These are phyloP conservation scores for Alces alces DNA, from an alignment of 2,113 vertebrate genomes.

Conservation along the genomic window DNA sequence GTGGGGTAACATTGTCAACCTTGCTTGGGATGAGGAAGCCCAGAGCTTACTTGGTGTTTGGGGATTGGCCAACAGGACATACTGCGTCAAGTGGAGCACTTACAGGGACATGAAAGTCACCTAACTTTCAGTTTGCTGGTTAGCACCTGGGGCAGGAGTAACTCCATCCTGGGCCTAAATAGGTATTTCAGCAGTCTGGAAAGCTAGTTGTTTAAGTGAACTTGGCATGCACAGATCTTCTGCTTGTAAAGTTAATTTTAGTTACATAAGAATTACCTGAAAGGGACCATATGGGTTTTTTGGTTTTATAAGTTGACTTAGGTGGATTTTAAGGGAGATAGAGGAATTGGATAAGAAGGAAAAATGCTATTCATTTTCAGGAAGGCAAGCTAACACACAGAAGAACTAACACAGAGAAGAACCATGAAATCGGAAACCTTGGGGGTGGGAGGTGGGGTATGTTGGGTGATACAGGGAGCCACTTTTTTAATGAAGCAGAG, in stretches of 20 bases:
- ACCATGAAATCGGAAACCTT: neutral
- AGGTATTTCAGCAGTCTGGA: neutral
- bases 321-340: neutral
- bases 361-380: neutral
- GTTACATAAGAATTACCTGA: neutral
- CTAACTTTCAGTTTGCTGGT: neutral
- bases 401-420: neutral
- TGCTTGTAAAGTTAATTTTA: slow-evolving; percentile 1
- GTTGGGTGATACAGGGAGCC: neutral
- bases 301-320: neutral
- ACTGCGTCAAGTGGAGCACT: neutral
- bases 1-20: neutral
- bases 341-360: neutral
- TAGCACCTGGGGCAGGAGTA: neutral
- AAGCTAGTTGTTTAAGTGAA: neutral
- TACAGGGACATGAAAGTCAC: neutral
- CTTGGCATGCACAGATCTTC: neutral
- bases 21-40: neutral
- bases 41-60: neutral
- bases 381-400: neutral
- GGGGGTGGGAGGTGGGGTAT: neutral
- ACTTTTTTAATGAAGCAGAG: neutral
- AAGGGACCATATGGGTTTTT: neutral
- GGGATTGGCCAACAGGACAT: neutral
- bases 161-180: neutral